Percentiles rank a stretch among this genome's conserved stretches.
Conservation (phyloP, 1,140 invertebrate genomes). For the Drosophila rhopaloa region DNA sequence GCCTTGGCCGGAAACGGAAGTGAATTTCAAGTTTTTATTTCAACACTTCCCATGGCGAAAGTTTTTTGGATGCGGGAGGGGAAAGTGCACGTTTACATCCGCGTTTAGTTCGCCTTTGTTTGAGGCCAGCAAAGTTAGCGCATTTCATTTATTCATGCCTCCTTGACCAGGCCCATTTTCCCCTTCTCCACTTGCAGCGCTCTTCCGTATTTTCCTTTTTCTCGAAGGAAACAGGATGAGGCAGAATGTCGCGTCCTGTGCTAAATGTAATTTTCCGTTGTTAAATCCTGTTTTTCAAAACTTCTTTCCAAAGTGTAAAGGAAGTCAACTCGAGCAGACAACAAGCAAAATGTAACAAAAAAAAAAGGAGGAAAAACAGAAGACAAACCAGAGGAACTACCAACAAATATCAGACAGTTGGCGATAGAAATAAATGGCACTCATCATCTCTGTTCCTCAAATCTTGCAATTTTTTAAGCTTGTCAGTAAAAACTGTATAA, state of each 20-base stretch:
- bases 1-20: slow-evolving; percentile 62
- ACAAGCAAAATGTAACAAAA: slow-evolving; percentile 57
- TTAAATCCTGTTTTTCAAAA: slow-evolving; percentile 83
- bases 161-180: slow-evolving; percentile 50
- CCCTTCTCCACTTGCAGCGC: slow-evolving; percentile 15
- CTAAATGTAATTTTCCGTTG: slow-evolving; percentile 83
- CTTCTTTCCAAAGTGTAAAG: slow-evolving; percentile 76
- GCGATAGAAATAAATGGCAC: slow-evolving; percentile 55
- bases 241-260: slow-evolving; percentile 62
- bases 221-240: slow-evolving; percentile 24
- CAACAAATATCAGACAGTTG: slow-evolving; percentile 38
- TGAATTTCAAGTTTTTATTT: slow-evolving; percentile 45
- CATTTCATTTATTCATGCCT: slow-evolving; percentile 81
- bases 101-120: slow-evolving; percentile 72
- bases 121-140: slow-evolving; percentile 69
- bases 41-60: slow-evolving; percentile 21
- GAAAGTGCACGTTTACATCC: slow-evolving; percentile 66
- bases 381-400: slow-evolving; percentile 29
- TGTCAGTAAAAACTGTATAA: too few species aligned
- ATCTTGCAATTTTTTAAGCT: not conserved
- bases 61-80: slow-evolving; percentile 18
- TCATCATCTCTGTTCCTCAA: slow-evolving; percentile 30
- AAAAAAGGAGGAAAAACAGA: slow-evolving; percentile 11
- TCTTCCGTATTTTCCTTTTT: slow-evolving; percentile 31
- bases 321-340: slow-evolving; percentile 77